Conservation (phyloP, 2,888 invertebrate genomes). For the Drosophila putrida region DNA sequence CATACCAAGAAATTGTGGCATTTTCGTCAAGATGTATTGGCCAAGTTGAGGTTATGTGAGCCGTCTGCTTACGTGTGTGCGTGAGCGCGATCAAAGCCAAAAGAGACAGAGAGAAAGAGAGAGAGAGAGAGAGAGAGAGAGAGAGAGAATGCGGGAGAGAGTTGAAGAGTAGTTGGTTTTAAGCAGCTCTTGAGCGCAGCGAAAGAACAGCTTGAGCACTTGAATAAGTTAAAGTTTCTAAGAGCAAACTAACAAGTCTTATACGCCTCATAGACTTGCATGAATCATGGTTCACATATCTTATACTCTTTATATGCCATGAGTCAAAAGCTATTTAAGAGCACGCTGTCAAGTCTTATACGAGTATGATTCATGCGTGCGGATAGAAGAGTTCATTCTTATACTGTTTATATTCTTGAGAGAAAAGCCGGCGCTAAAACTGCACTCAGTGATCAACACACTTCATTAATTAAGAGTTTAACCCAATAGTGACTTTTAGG, state of each 20-base stretch:
- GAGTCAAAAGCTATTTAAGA: not conserved
- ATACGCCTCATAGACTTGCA: not conserved
- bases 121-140: slow-evolving; percentile 1
- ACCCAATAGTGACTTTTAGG: slow-evolving; percentile 60
- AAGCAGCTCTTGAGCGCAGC: not conserved
- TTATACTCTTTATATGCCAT: not conserved
- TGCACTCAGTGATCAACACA: slow-evolving; percentile 16
- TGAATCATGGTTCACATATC: slow-evolving; percentile 6
- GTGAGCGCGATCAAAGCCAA: slow-evolving; percentile 19
- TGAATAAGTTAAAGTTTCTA: slow-evolving; percentile 2
- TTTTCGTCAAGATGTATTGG: slow-evolving; percentile 27
- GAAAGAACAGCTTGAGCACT: not conserved
- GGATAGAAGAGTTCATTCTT: slow-evolving; percentile 11
- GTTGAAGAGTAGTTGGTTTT: not conserved
- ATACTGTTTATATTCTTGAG: slow-evolving; percentile 21
- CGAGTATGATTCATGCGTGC: not conserved
- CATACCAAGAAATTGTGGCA: not conserved
- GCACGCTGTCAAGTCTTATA: not conserved
- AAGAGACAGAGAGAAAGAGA: not conserved
- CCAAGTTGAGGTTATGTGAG: slow-evolving; percentile 64
- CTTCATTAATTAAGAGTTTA: slow-evolving; percentile 63
- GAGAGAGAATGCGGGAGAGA: not conserved
- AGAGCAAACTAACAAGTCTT: not conserved
- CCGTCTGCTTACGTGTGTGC: slow-evolving; percentile 11
- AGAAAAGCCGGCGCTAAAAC: not conserved